Conservation (phyloP, 2,113 vertebrate genomes). For the Fulica atra region DNA sequence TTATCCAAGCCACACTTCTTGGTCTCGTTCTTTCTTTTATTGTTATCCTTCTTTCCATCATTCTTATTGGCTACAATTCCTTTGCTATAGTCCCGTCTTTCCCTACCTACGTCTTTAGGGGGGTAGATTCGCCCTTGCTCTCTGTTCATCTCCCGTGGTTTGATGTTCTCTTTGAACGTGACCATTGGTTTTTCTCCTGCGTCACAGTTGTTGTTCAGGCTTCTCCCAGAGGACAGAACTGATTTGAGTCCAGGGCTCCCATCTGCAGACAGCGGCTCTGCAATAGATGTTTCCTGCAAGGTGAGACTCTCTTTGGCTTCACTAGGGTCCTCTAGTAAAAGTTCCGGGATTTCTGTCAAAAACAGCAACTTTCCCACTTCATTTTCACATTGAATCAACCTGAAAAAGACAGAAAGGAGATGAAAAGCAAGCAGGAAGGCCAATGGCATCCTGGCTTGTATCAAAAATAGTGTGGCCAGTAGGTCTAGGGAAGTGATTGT, state of each 20-base stretch:
- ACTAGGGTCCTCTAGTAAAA: constrained; percentile 86
- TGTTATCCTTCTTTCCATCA: constrained; percentile 88
- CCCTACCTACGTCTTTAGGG: constrained; percentile 83
- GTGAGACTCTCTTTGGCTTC: constrained; percentile 88
- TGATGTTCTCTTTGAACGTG: constrained; percentile 98
- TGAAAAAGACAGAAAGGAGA: constrained; percentile 66
- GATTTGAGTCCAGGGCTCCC: constrained; percentile 88
- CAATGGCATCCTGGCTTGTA: no score
- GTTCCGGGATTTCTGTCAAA: constrained; percentile 92
- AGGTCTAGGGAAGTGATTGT: no score
- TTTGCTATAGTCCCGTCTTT: constrained; percentile 85
- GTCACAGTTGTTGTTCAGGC: constrained; percentile 83
- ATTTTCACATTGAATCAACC: constrained; percentile 89
- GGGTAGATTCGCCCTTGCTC: constrained; percentile 82
- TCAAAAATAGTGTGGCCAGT: no score
- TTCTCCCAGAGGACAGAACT: constrained; percentile 89
- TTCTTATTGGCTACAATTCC: constrained; percentile 80
- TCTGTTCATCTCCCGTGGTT: constrained; percentile 88
- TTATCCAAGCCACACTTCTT: constrained; percentile 87
- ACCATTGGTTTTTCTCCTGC: constrained; percentile 89
- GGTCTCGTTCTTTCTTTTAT: constrained; percentile 89
- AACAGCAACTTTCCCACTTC: constrained; percentile 90
- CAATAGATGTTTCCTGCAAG: constrained; percentile 86
- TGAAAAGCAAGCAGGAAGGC: neutral
- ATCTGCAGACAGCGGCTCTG: constrained; percentile 80